phyloP scores from a whole-genome alignment of 2,113 vertebrate species.

The Anarrhichthys ocellatus region DNA sequence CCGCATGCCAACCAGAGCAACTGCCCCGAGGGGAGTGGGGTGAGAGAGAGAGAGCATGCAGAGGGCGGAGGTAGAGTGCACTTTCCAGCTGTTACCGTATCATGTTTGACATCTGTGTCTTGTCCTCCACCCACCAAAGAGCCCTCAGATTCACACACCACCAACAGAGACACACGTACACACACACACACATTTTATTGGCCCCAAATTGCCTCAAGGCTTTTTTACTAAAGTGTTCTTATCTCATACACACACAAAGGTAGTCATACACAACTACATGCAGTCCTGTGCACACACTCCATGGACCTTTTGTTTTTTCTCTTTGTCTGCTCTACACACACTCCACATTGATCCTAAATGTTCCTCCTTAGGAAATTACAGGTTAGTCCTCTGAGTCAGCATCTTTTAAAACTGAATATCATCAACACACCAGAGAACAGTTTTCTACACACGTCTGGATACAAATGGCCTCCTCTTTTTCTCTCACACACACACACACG shows the following conservation, averaged over 20 bases:
- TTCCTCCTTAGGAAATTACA: constrained; percentile 40
- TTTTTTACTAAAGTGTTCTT: constrained; percentile 43
- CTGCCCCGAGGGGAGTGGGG: constrained; percentile 43
- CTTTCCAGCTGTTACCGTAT: constrained; percentile 78
- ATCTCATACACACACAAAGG: constrained; percentile 19
- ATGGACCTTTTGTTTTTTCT: constrained; percentile 10
- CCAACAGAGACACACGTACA: constrained; percentile 43
- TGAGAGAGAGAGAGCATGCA: constrained; percentile 26
- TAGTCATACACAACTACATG: not conserved
- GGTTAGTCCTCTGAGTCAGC: constrained; percentile 35
- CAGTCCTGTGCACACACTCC: not conserved
- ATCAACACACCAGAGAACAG: constrained; percentile 1
- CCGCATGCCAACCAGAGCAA: constrained; percentile 58
- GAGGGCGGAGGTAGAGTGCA: constrained; percentile 53
- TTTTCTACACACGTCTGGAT: not conserved
- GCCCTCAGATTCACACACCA: constrained; percentile 50
- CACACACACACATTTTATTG: constrained; percentile 50
- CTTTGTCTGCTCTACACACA: not conserved
- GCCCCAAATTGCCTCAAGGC: constrained; percentile 40
- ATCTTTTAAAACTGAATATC: constrained; percentile 12
- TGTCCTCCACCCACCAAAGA: constrained; percentile 52
- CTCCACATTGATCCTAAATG: constrained; percentile 10
- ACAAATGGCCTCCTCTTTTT: not conserved
- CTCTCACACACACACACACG: not conserved
- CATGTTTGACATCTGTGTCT: constrained; percentile 74